Conservation (phyloP, 2,797 vertebrate species). For the Platalea minor region DNA sequence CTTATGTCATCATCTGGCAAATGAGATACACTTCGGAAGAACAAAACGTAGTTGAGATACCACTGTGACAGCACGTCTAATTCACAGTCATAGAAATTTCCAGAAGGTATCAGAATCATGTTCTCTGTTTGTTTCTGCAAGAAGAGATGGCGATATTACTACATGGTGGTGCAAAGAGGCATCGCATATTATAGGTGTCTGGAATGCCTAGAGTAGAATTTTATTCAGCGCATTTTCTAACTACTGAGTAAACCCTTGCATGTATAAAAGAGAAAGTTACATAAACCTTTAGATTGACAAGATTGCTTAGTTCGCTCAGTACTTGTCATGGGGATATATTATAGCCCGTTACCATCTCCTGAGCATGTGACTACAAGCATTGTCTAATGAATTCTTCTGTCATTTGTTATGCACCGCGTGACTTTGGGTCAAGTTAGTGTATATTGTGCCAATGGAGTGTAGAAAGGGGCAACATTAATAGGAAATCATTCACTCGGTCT, state of each 20-base stretch:
- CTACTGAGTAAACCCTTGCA: neutral
- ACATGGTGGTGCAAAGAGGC: neutral
- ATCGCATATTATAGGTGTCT: rapidly evolving
- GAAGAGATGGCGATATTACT: neutral
- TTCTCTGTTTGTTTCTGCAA: neutral
- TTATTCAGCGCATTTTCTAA: neutral
- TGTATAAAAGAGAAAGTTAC: neutral
- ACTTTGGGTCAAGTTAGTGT: neutral
- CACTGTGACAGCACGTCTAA: neutral
- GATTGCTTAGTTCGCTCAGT: neutral
- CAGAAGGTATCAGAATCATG: neutral
- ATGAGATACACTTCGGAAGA: neutral
- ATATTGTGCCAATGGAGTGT: neutral
- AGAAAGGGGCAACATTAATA: neutral
- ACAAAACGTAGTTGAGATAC: neutral
- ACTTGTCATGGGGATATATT: neutral
- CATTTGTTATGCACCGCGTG: rapidly evolving
- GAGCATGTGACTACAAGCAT: neutral
- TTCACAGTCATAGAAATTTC: neutral
- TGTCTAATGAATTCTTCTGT: neutral
- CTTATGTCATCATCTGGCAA: neutral
- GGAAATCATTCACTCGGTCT: neutral
- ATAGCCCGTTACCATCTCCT: neutral
- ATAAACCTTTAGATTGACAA: neutral
- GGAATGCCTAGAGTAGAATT: neutral